phyloP scores from a whole-genome alignment of 1,140 invertebrate genomes.

The Glossosoma conforme region DNA sequence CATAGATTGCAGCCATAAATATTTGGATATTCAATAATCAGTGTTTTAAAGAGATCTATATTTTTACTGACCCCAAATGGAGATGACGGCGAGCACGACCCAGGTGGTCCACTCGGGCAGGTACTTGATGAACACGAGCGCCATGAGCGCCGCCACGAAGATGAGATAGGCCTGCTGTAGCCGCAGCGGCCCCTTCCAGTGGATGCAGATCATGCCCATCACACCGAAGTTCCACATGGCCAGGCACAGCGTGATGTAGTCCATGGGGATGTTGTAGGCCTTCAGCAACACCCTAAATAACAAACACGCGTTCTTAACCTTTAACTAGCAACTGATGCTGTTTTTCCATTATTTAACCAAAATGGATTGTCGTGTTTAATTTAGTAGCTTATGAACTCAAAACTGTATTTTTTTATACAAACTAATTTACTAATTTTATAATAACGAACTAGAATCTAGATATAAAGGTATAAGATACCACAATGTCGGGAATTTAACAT shows the following conservation, averaged over 20 bases:
- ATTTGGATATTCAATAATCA: not conserved
- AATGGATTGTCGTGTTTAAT: too few relatives aligned
- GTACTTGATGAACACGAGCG: constrained; percentile 99
- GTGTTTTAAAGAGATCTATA: constrained; percentile 26
- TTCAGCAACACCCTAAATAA: constrained; percentile 85
- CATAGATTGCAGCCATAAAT: too few relatives aligned
- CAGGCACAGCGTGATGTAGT: constrained; percentile 83
- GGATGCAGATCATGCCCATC: constrained; percentile 96
- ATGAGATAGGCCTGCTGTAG: constrained; percentile 97
- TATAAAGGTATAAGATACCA: too few relatives aligned
- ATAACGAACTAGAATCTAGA: too few relatives aligned
- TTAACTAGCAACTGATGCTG: too few relatives aligned
- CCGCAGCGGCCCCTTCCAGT: constrained; percentile 94
- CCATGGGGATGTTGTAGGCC: constrained; percentile 94
- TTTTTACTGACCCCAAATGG: constrained; percentile 97
- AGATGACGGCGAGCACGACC: constrained; percentile 94
- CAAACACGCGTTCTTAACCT: too few relatives aligned
- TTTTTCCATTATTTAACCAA: not conserved
- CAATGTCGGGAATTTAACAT: too few relatives aligned
- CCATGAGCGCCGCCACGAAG: constrained; percentile 95
- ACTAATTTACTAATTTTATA: too few relatives aligned
- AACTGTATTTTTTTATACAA: too few relatives aligned
- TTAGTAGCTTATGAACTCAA: too few relatives aligned
- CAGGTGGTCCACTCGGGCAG: constrained; percentile 98
- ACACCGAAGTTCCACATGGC: constrained; percentile 98